phyloP scores from a whole-genome alignment of 2,797 vertebrate species.

The Lycodopsis pacificus region DNA sequence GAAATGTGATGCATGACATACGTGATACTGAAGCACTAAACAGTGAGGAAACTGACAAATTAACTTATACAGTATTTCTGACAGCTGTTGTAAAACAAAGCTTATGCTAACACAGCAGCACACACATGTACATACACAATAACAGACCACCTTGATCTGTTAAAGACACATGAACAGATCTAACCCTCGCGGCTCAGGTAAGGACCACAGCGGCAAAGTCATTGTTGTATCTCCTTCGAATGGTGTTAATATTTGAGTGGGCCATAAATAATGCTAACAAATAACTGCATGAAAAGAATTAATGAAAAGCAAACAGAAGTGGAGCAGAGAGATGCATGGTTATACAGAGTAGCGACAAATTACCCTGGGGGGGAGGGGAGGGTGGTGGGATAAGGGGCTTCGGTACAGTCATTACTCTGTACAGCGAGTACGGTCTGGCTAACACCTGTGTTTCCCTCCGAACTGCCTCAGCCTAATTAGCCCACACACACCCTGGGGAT shows the following conservation, averaged over 20 bases:
- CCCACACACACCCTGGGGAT: slow-evolving; percentile 93
- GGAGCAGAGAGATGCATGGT: slow-evolving; percentile 96
- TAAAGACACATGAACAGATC: slow-evolving; percentile 77
- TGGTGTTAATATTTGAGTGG: slow-evolving; percentile 95
- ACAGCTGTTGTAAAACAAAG: slow-evolving; percentile 45
- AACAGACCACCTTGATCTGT: slow-evolving; percentile 85
- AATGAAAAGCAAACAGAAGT: slow-evolving; percentile 90
- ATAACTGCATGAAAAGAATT: slow-evolving; percentile 84
- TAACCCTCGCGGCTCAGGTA: slow-evolving; percentile 72
- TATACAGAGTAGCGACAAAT: slow-evolving; percentile 96
- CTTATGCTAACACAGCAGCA: slow-evolving; percentile 35
- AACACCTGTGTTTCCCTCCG: slow-evolving; percentile 96
- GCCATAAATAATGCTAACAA: slow-evolving; percentile 95
- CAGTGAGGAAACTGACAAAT: slow-evolving; percentile 9
- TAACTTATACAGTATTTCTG: slow-evolving; percentile 4
- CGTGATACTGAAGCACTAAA: slow-evolving; percentile 18
- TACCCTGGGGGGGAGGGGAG: slow-evolving; percentile 78
- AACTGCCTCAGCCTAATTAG: slow-evolving; percentile 99
- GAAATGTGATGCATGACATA: slow-evolving; percentile 44
- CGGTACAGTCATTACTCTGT: slow-evolving; percentile 94
- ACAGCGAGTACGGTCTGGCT: slow-evolving; percentile 91
- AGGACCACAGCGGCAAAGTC: slow-evolving; percentile 85
- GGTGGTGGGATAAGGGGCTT: slow-evolving; percentile 80
- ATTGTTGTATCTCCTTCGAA: slow-evolving; percentile 83
- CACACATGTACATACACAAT: slow-evolving; percentile 39